Evolutionary conservation across 1,140 invertebrate genomes (phyloP), one percentile per base, ranked within the genome.

Genomic region (Rhopalosiphum padi): DNA sequence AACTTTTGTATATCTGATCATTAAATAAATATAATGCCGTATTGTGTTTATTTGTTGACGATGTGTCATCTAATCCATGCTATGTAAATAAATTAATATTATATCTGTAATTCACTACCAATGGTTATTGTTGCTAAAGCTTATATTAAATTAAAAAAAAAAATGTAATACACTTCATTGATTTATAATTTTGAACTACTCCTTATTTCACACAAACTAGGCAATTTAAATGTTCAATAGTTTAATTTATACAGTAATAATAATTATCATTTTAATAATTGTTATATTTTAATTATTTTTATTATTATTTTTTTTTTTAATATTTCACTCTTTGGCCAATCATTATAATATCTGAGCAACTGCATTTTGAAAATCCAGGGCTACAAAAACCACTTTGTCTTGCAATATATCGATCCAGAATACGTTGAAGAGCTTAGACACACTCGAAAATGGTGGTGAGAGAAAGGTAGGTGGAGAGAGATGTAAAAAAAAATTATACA

Each of bases 381-480:
- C 35, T 91, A 43, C 53, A 68, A 91, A 91, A 91, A 30, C 41
- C 30, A 91, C 60, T 43, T 41, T 68, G 41, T 43, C 37, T 91
- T 68, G 37, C 25, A 68, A 43, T n/a, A 68, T 91, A 91, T 91
- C 60, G 90, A 91, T 91, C 90, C 90, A 21, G 55, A 30, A 77
- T 21, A 91, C 30, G 68, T 91, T 91, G 55, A 91, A 91, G 90
- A 91, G 87, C 46, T 89, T 89, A 37, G n/a, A 89, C 85, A 11
- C 87, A 89, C 87, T 89, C 48, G 48, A 53, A 53, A 87, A 87
- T n/a, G 43, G 21, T 3, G 30, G 86, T 8, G 48, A 37, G 22
- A 51, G 48, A 11, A n/a, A 53, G 46, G 0, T 21, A 23, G 48
- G 5, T 2, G 11, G 48, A 51, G 41, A 55, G 48, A 51, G 88